Conservation (phyloP, 2,888 invertebrate genomes). For the Brachypterus glaber region DNA sequence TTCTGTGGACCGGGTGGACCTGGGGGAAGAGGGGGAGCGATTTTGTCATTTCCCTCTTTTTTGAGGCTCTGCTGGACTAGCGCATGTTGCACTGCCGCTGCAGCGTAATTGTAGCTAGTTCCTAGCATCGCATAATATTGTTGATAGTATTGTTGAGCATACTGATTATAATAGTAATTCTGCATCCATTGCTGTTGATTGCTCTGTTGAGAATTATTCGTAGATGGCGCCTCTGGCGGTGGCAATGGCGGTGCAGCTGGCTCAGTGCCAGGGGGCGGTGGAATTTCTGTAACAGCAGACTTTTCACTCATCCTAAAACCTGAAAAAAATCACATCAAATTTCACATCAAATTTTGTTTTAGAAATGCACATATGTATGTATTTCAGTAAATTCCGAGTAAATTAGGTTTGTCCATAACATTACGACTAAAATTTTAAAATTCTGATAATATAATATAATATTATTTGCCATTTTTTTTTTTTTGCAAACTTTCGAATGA, state of each 20-base stretch:
- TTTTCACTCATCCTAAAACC: conserved; percentile 22
- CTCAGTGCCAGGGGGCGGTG: conserved; percentile 25
- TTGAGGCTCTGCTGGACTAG: conserved; percentile 21
- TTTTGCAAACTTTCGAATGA: too few species aligned
- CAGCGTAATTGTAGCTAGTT: conserved; percentile 33
- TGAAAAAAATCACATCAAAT: too few species aligned
- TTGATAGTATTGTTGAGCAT: conserved; percentile 45
- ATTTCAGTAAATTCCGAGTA: too few species aligned
- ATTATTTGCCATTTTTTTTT: too few species aligned
- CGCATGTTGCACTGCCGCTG: conserved; percentile 26
- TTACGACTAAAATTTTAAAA: too few species aligned
- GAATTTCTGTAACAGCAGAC: conserved; percentile 15
- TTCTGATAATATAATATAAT: too few species aligned
- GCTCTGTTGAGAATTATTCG: conserved; percentile 3
- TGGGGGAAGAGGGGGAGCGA: conserved; percentile 48
- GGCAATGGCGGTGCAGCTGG: not conserved
- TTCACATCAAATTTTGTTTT: too few species aligned
- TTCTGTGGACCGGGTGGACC: conserved; percentile 40
- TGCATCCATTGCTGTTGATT: conserved; percentile 17
- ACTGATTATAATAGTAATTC: conserved; percentile 27
- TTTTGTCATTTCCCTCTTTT: conserved; percentile 29
- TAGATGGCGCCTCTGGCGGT: not conserved
- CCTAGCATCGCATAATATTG: conserved; percentile 31
- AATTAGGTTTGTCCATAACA: too few species aligned
- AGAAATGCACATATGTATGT: too few species aligned